These are phyloP conservation scores for Epistrophe grossulariae DNA, from an alignment of 2,888 invertebrate species.

Conservation along the genomic window DNA sequence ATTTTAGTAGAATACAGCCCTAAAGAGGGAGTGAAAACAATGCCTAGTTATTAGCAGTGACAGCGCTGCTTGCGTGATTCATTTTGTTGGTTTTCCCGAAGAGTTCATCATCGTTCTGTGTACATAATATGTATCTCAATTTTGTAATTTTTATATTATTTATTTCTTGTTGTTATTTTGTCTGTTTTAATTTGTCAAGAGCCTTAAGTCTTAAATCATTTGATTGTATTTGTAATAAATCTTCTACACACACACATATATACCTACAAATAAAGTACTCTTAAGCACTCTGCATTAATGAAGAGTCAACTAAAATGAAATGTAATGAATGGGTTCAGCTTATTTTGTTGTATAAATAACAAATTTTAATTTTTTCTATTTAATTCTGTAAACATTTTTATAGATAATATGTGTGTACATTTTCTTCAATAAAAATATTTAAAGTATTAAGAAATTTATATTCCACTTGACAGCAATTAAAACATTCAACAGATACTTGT, in stretches of 20 bases:
- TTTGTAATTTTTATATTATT: neutral
- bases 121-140: neutral
- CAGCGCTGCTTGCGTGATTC: neutral
- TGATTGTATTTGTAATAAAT: constrained; percentile 20
- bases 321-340: constrained; percentile 12
- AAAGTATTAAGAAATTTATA: constrained; percentile 11
- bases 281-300: constrained; percentile 1
- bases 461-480: constrained; percentile 42
- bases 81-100: constrained; percentile 13
- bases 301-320: neutral
- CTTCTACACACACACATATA: neutral
- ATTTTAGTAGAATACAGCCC: no score
- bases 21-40: neutral
- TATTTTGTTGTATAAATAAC: neutral
- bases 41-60: neutral
- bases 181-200: neutral
- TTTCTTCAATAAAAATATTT: neutral
- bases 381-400: neutral
- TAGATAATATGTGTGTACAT: neutral
- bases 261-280: neutral
- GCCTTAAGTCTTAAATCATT: neutral
- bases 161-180: constrained; percentile 1
- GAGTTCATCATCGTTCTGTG: constrained; percentile 1
- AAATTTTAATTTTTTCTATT: neutral
- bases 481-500: constrained; percentile 38